Base-by-base conservation (phyloP, 2,888 invertebrate species). In the Drosophila meridiana region DNA sequence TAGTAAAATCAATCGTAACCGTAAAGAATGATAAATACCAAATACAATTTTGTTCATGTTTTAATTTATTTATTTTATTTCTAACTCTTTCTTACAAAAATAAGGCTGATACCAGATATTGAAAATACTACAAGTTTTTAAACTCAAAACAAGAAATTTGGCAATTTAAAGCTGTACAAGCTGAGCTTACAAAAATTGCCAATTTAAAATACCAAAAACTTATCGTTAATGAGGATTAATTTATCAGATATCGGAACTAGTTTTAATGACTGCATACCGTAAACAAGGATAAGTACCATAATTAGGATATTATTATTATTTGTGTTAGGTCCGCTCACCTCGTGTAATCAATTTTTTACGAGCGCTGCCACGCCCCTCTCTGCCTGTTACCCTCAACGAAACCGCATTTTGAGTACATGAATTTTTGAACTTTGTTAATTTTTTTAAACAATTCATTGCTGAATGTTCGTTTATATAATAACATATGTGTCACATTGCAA, bases 361-460 rank as follows among this genome's bases (percentile, higher is more conserved):
- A 20, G 20, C 20, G 20, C 20, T 20, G 4, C 14, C 42, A n/a
- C n/a, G 45, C 5, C 13, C 26, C 26, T 45, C 3, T 26, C 45
- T 26, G 26, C 26, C 13, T 13, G 26, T 28, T 13, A 45, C 47
- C 28, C 28, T 2, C 14, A 48, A 14, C 4, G 0, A 45, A 11
- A 2, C 3, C 14, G 3, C 48, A 7, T 30, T 30, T 7, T 28
- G 14, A 14, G 8, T 14, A 48, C 7, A 30, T 8, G 7, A 30
- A 48, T 30, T 56, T 50, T 52, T 30, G 55, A 81, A 68, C 67
- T 76, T 73, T 81, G 67, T 67, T 6, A 14, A 11, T 14, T 14
- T 28, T 9, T 14, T 28, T 9, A 9, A 3, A n/a, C 28, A 69
- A 70, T 64, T 81, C 59, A 47, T 43, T 50, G 42, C 6, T 14